Evolutionary conservation across 2,113 vertebrate genomes (phyloP), one percentile per base, ranked within the genome.

Genomic region (Eptatretus burgeri): DNA sequence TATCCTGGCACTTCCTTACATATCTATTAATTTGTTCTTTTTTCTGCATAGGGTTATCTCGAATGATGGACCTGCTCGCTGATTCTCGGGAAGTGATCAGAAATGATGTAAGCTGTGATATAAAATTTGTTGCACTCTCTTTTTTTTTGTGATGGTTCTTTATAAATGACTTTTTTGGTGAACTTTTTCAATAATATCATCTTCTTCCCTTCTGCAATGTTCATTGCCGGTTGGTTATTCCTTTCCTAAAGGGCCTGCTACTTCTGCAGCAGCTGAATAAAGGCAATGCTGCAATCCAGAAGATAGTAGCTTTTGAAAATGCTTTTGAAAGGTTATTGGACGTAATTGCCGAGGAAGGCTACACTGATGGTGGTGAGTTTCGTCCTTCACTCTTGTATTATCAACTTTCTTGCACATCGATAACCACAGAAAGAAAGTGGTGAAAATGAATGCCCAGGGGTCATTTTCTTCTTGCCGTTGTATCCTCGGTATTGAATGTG

Each of bases 301-400:
- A 95, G 73, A 98, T 98, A 14, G 91, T 98, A 67, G 91, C 91
- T 20, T 98, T 98, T 71, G 91, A 98, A 72, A 98, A 85, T 63
- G 91, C 89, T 41, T 98, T 94, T 73, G 91, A 98, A 67, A 81
- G 89, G 66, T 81, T 94, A 41, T 72, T 98, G 63, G 89, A 98
- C 70, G 88, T 98, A 66, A 84, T 94, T 68, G 82, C 84, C 65
- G 91, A 98, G 66, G 91, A 98, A 67, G 91, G 86, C 60, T 85
- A 80, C 73, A 93, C 88, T 1, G 91, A 95, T 66, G 91, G 91
- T 79, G 91, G 91, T 95, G 78, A 19, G 64, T 52, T 41, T 41
- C 3, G 7, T 41, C 7, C 27, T 41, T 41, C 27, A 41, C 27
- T 7, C 27, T 41, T 41, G 27, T 41, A 41, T 41, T 41, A 41